Conservation (phyloP, 2,113 vertebrate species). For the Isichthys henryi region DNA sequence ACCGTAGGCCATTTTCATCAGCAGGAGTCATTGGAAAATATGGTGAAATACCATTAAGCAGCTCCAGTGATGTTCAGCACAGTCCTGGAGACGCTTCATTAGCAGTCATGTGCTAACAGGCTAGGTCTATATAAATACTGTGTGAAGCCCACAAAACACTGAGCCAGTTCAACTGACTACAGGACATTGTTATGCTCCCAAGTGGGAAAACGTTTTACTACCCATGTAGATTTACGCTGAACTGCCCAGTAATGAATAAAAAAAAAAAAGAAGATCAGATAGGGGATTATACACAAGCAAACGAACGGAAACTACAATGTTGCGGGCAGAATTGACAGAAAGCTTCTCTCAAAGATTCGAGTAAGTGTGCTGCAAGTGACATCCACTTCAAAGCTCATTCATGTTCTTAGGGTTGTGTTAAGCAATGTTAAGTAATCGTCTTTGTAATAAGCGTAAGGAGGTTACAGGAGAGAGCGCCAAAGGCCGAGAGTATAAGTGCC, state of each 20-base stretch:
- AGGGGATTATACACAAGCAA: neutral
- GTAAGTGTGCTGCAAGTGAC: neutral
- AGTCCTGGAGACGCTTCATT: neutral
- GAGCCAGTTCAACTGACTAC: neutral
- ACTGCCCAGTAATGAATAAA: neutral
- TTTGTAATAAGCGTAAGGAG: neutral
- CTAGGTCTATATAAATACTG: neutral
- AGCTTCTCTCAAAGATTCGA: neutral
- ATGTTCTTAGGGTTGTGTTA: neutral
- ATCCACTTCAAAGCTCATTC: neutral
- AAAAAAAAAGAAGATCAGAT: neutral
- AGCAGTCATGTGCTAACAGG: neutral
- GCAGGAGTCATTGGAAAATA: neutral
- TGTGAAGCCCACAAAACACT: neutral
- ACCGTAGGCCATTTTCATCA: slow-evolving; percentile 5
- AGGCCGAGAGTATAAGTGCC: neutral
- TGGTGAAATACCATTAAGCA: neutral
- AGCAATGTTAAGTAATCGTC: neutral
- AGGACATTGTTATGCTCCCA: neutral
- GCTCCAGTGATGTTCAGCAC: neutral
- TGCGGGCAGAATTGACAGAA: neutral
- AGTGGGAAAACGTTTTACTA: neutral
- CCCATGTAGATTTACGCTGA: neutral
- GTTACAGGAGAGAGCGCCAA: neutral
- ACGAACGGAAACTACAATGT: neutral